These are phyloP conservation scores for Bhutanitis thaidina DNA, from an alignment of 2,888 invertebrate genomes.

Conservation along the genomic window DNA sequence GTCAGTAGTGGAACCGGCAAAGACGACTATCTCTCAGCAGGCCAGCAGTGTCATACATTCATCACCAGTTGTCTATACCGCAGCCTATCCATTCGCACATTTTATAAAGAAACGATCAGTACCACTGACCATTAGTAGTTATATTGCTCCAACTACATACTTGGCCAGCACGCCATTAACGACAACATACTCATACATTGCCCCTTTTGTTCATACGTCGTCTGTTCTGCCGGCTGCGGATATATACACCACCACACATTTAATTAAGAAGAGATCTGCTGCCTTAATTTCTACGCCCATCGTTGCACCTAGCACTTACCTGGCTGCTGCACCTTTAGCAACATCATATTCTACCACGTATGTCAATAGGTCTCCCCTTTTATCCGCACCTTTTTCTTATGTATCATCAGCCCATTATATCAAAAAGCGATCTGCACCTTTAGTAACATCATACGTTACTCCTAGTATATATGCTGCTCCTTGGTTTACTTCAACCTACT, in stretches of 20 bases:
- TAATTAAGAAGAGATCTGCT: slow-evolving; percentile 55
- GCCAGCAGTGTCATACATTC: slow-evolving; percentile 69
- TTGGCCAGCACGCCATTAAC: slow-evolving; percentile 27
- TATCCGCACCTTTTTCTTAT: slow-evolving; percentile 45
- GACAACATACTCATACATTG: slow-evolving; percentile 20
- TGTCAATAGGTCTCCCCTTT: slow-evolving; percentile 34
- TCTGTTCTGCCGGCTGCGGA: slow-evolving; percentile 30
- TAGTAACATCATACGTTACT: slow-evolving; percentile 36
- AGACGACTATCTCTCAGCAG: slow-evolving; percentile 54
- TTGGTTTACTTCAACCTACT: slow-evolving; percentile 16
- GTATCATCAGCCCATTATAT: slow-evolving; percentile 44
- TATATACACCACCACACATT: slow-evolving; percentile 41
- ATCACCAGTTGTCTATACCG: slow-evolving; percentile 48
- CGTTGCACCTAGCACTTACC: slow-evolving; percentile 34
- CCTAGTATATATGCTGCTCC: slow-evolving; percentile 35
- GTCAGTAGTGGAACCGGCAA: slow-evolving; percentile 44
- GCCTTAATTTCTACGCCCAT: slow-evolving; percentile 27
- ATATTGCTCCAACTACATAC: slow-evolving; percentile 37
- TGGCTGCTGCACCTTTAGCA: slow-evolving; percentile 38
- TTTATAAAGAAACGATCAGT: slow-evolving; percentile 47
- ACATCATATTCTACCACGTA: slow-evolving; percentile 41
- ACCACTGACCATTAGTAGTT: slow-evolving; percentile 28
- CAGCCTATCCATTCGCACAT: slow-evolving; percentile 45
- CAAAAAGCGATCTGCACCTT: slow-evolving; percentile 49
- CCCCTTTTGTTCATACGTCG: slow-evolving; percentile 26